Percentiles rank a stretch among this genome's conserved stretches.
phyloP scores from a whole-genome alignment of 2,113 vertebrate genomes.

The Hydrolagus affinis region DNA sequence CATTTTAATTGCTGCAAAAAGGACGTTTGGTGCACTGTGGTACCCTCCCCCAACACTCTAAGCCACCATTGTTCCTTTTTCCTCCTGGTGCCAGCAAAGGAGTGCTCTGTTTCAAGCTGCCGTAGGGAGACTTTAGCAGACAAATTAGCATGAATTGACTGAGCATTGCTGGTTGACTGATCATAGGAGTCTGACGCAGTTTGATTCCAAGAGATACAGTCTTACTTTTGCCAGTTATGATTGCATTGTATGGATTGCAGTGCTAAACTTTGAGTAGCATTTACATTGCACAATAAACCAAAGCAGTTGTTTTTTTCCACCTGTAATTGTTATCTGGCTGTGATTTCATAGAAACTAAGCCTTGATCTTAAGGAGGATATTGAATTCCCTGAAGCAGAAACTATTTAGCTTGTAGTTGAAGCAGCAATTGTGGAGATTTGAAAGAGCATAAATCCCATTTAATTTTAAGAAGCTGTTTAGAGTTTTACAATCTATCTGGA shows the following conservation, averaged over 20 bases:
- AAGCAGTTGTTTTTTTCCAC: neutral
- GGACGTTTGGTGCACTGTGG: neutral
- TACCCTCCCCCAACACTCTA: neutral
- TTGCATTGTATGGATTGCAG: neutral
- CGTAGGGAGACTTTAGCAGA: neutral
- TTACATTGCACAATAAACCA: neutral
- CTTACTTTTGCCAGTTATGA: neutral
- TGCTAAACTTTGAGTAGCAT: neutral
- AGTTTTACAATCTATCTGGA: neutral
- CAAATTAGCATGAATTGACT: neutral
- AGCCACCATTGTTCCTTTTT: neutral
- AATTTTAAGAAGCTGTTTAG: neutral
- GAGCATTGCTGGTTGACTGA: neutral
- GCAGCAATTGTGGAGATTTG: neutral
- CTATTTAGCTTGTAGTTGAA: neutral
- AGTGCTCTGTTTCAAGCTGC: neutral
- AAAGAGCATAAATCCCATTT: neutral
- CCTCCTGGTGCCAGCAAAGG: neutral
- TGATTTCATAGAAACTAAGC: neutral
- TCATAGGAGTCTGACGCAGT: neutral
- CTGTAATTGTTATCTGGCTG: neutral
- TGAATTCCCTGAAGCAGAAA: neutral
- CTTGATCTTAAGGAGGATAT: neutral
- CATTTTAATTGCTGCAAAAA: neutral
- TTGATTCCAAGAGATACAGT: neutral